Conservation (phyloP, 2,113 vertebrate species). For the Megaptera novaeangliae region DNA sequence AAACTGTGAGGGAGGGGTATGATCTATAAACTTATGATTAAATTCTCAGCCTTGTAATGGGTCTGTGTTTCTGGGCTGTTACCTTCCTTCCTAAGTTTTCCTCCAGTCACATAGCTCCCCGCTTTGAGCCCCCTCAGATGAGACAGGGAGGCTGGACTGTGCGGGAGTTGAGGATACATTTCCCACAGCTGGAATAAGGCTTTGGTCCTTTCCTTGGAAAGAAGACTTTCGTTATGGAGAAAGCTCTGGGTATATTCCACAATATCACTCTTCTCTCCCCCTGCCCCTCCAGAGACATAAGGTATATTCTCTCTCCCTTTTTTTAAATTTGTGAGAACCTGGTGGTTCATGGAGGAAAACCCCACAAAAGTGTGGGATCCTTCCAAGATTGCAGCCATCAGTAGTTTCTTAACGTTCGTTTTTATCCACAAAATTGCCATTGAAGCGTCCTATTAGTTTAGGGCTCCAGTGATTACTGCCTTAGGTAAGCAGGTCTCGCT, state of each 20-base stretch:
- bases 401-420: neutral
- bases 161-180: too few species aligned
- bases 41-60: neutral
- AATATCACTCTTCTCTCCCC: neutral
- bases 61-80: neutral
- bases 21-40: neutral
- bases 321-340: neutral
- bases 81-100: neutral
- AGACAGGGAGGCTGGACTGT: neutral
- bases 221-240: neutral
- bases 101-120: neutral
- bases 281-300: neutral
- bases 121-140: neutral
- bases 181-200: neutral
- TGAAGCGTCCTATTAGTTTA: neutral
- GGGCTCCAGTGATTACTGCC: too few species aligned
- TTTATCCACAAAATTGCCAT: neutral
- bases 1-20: accelerated
- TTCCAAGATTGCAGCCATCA: neutral
- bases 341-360: neutral
- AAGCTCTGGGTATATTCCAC: neutral
- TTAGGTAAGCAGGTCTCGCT: neutral
- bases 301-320: neutral
- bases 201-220: neutral
- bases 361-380: neutral